A percentile compares a stretch with the other conserved stretches of the same genome.
Conservation (phyloP, 2,113 vertebrate genomes). For the Ginglymostoma cirratum region DNA sequence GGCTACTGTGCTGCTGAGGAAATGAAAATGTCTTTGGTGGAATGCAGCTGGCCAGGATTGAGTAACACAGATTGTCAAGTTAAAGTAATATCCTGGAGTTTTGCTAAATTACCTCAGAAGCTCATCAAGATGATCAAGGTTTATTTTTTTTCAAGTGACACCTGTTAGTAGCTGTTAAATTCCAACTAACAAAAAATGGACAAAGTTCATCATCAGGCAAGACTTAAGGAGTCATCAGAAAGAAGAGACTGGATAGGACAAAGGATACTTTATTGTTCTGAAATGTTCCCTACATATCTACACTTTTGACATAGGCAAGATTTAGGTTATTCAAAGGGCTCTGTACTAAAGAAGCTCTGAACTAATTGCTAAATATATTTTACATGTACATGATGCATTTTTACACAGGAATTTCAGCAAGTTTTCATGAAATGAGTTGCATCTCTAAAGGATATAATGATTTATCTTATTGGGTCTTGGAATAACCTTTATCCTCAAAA, state of each 20-base stretch:
- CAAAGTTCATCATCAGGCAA: not conserved
- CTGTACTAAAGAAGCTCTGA: not conserved
- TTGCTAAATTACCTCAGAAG: not conserved
- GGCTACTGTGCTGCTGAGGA: conserved; percentile 3
- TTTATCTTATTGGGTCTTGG: not conserved
- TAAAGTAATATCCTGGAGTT: conserved; percentile 35
- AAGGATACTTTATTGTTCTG: not conserved
- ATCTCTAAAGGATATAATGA: not conserved
- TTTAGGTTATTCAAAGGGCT: not conserved
- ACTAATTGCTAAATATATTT: not conserved
- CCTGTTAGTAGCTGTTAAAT: not conserved
- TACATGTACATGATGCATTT: not conserved
- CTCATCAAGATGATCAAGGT: not conserved
- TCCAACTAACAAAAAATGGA: not conserved
- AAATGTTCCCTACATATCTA: not conserved
- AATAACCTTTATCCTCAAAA: not conserved
- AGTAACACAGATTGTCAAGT: conserved; percentile 22
- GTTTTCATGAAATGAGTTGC: not conserved
- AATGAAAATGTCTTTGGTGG: conserved; percentile 26
- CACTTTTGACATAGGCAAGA: not conserved
- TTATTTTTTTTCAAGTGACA: not conserved
- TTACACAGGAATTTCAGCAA: not conserved
- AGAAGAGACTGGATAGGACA: not conserved
- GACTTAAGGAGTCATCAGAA: not conserved
- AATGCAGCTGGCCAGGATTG: not conserved